Evolutionary conservation across 2,888 invertebrate species (phyloP).

Genomic region (Limenitis arthemis): DNA sequence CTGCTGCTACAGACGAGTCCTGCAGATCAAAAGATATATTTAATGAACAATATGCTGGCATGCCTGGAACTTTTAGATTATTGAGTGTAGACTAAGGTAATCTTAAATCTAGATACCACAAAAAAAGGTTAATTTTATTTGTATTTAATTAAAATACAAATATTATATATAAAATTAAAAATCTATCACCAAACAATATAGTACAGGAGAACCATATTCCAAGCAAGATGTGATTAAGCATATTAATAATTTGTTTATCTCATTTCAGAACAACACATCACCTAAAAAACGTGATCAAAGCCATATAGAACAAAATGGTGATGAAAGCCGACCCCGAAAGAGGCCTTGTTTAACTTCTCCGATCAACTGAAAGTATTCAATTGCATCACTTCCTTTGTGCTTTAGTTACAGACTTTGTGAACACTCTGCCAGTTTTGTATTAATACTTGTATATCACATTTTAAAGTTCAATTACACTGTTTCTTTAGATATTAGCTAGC

Average conservation of each 20-base stretch:
- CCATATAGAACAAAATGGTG: constrained; percentile 68
- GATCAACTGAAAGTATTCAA: constrained; percentile 43
- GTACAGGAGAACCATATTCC: neutral
- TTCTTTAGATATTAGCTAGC: constrained; percentile 29
- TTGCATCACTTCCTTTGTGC: constrained; percentile 40
- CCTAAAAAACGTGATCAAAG: constrained; percentile 75
- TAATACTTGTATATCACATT: constrained; percentile 42
- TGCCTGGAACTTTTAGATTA: constrained; percentile 44
- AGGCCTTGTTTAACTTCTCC: constrained; percentile 70
- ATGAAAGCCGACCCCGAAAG: constrained; percentile 71
- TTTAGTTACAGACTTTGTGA: constrained; percentile 49
- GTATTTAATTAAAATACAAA: too few relatives aligned
- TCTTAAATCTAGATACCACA: neutral
- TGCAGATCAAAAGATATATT: constrained; percentile 33
- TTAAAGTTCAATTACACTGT: constrained; percentile 40
- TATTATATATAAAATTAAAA: too few relatives aligned
- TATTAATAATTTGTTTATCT: constrained; percentile 6
- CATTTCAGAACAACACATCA: constrained; percentile 62
- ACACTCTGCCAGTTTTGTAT: constrained; percentile 54
- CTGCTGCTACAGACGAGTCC: constrained; percentile 36
- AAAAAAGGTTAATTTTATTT: too few relatives aligned
- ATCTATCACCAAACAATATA: too few relatives aligned
- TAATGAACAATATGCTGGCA: constrained; percentile 41
- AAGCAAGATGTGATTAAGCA: neutral
- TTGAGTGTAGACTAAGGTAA: constrained; percentile 37